Evolutionary conservation across 2,888 invertebrate genomes (phyloP).

Genomic region (Miltochrista miniata): DNA sequence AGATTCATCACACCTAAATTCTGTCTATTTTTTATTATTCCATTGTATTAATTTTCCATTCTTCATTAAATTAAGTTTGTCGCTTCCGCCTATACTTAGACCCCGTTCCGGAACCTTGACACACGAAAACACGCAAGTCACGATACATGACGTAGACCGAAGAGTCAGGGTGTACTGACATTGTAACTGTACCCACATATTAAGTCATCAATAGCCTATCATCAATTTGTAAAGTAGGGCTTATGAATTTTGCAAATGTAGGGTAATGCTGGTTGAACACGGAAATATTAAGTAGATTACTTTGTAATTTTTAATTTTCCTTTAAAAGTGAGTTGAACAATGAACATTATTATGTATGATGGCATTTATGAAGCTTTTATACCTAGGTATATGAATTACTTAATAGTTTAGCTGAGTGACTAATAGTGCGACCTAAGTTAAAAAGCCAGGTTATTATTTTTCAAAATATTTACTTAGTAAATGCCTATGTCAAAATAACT

Average conservation of each 20-base stretch:
- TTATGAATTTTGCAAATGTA: slow-evolving; percentile 1
- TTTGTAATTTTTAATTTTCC: neutral
- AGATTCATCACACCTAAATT: no score
- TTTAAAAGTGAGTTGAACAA: no score
- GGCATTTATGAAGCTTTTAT: no score
- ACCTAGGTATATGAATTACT: no score
- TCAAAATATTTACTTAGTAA: no score
- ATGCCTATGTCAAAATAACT: no score
- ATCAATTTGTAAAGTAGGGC: neutral
- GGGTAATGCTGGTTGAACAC: slow-evolving; percentile 6
- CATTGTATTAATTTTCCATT: no score
- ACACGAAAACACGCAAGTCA: slow-evolving; percentile 35
- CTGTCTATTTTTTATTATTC: no score
- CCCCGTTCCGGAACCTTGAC: slow-evolving; percentile 31
- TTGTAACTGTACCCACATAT: slow-evolving; percentile 8
- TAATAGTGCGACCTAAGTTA: no score
- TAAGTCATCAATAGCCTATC: slow-evolving; percentile 28
- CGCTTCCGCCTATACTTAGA: slow-evolving; percentile 20
- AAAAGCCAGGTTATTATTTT: no score
- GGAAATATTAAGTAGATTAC: neutral
- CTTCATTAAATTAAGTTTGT: neutral
- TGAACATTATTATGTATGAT: no score
- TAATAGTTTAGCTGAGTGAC: no score
- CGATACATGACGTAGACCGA: slow-evolving; percentile 30
- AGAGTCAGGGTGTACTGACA: slow-evolving; percentile 5